Evolutionary conservation across 2,113 vertebrate species (phyloP).

Genomic region (Orientallactaga bullata): DNA sequence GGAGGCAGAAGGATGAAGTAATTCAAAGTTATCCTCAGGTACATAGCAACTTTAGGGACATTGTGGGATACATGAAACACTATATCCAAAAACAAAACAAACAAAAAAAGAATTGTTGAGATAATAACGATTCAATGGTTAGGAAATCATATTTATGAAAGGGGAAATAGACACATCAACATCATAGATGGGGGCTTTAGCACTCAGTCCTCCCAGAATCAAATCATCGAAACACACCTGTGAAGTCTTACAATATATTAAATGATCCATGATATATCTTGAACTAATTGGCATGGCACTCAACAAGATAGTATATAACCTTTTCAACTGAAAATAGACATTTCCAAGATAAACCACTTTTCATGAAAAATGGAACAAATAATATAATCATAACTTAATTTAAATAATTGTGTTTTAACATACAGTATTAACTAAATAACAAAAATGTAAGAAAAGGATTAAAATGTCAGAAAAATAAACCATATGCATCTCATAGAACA

Average conservation of each 20-base stretch:
- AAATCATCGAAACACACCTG: not conserved
- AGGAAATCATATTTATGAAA: not conserved
- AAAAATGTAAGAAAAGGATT: not conserved
- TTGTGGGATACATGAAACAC: not conserved
- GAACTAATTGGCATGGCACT: not conserved
- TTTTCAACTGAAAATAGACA: not conserved
- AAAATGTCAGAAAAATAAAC: not conserved
- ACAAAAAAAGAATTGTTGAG: not conserved
- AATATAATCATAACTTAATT: conserved; percentile 38
- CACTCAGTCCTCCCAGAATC: not conserved
- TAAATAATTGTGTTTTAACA: not conserved
- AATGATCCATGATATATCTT: not conserved
- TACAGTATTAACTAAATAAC: not conserved
- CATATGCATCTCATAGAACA: not conserved
- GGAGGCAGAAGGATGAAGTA: not conserved
- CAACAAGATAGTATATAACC: not conserved
- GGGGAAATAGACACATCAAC: not conserved
- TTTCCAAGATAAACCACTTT: not conserved
- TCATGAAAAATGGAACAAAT: conserved; percentile 18
- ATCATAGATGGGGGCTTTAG: not conserved
- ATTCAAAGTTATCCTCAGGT: not conserved
- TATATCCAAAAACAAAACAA: not conserved
- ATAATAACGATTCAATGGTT: not conserved
- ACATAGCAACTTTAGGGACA: no score
- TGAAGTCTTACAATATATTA: not conserved